Conservation (phyloP, 2,113 vertebrate species). For the Grammomys surdaster region DNA sequence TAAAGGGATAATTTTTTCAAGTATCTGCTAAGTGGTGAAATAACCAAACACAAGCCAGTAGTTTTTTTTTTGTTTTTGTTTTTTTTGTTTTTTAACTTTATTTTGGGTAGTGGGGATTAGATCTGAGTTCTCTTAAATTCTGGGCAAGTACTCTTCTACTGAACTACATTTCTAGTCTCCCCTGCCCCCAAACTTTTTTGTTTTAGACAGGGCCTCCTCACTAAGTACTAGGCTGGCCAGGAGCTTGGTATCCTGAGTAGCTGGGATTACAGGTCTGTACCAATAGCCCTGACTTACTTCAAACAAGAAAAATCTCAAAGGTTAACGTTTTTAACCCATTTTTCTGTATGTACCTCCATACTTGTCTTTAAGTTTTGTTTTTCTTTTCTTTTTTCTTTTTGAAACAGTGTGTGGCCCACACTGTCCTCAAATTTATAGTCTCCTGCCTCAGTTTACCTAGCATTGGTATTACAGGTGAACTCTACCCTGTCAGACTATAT, state of each 20-base stretch:
- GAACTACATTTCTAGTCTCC: background rate
- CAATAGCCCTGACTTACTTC: background rate
- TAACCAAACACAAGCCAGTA: background rate
- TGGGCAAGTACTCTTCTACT: background rate
- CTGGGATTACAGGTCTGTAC: background rate
- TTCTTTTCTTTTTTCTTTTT: background rate
- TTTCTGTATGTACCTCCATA: background rate
- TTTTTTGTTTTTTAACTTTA: background rate
- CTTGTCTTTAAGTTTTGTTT: background rate
- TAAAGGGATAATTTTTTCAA: slow-evolving; percentile 34
- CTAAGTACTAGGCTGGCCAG: background rate
- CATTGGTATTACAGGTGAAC: background rate
- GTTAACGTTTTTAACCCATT: background rate
- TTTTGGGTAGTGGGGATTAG: background rate
- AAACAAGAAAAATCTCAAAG: slow-evolving; percentile 4
- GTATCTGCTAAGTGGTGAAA: background rate
- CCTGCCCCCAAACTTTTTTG: background rate
- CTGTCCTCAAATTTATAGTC: background rate
- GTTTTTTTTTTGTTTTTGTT: background rate
- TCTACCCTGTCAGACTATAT: background rate
- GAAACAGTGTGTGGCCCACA: background rate
- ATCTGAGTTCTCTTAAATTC: background rate
- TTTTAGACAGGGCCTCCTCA: background rate
- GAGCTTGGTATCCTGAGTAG: background rate
- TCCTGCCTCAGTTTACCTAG: background rate